A percentile compares a stretch with the other conserved stretches of the same genome.
These are phyloP conservation scores for Dolichomitus sp. DNA, from an alignment of 2,888 invertebrate species.

Conservation along the genomic window DNA sequence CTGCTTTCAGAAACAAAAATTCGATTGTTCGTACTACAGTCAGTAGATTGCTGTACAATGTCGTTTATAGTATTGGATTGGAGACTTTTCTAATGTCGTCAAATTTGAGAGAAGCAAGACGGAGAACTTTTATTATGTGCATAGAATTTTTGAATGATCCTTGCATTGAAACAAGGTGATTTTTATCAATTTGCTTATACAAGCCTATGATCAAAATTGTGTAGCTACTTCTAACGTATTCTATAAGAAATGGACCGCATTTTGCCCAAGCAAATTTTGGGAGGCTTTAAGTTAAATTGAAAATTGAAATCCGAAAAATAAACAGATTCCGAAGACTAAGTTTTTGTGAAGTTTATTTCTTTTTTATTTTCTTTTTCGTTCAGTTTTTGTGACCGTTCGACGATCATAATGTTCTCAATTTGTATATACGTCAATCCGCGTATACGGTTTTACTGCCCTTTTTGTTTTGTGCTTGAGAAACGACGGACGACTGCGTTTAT, in stretches of 20 bases:
- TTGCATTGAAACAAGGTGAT: conserved; percentile 71
- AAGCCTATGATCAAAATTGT: neutral
- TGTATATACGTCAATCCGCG: conserved; percentile 9
- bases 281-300: too few species aligned
- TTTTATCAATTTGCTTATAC: neutral
- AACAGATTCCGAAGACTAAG: too few species aligned
- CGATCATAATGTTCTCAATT: conserved; percentile 7
- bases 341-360: too few species aligned
- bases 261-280: too few species aligned
- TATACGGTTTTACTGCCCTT: neutral
- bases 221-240: neutral
- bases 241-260: too few species aligned
- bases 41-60: conserved; percentile 67
- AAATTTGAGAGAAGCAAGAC: conserved; percentile 66
- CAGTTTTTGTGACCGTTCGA: conserved; percentile 2
- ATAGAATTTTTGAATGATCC: conserved; percentile 72
- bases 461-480: conserved; percentile 32
- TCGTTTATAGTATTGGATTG: conserved; percentile 65
- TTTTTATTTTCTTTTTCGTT: neutral
- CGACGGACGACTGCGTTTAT: neutral
- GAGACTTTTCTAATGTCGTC: conserved; percentile 63
- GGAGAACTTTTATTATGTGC: conserved; percentile 66
- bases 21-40: conserved; percentile 70
- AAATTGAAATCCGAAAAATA: too few species aligned
- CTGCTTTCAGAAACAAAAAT: conserved; percentile 70